A percentile compares a stretch with the other conserved stretches of the same genome.
phyloP scores from a whole-genome alignment of 2,888 invertebrate species.

The Drosophila anceps region DNA sequence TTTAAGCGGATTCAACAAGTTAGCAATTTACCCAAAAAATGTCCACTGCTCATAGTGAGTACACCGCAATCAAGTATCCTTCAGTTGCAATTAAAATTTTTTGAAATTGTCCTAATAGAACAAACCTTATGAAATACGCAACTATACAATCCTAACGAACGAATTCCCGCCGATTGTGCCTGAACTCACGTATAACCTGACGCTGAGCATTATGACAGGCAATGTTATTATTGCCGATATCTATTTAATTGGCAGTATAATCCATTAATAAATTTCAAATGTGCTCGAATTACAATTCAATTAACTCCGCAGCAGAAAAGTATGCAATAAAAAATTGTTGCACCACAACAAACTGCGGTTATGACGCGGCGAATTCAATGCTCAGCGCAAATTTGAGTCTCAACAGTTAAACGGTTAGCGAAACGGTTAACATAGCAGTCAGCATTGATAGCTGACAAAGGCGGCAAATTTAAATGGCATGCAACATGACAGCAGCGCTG shows the following conservation, averaged over 20 bases:
- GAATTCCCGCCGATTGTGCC: constrained; percentile 40
- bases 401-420: neutral
- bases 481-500: neutral
- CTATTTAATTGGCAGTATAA: neutral
- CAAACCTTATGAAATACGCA: constrained; percentile 44
- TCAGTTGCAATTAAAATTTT: neutral
- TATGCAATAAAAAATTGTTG: neutral
- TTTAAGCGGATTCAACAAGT: constrained; percentile 33
- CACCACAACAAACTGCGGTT: too few relatives aligned
- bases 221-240: neutral
- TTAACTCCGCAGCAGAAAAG: neutral
- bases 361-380: neutral
- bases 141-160: constrained; percentile 35
- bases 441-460: neutral
- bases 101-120: neutral
- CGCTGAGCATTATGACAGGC: neutral
- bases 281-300: neutral
- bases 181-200: constrained; percentile 19
- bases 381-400: neutral
- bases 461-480: neutral
- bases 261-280: neutral
- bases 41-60: constrained; percentile 49
- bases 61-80: too few relatives aligned
- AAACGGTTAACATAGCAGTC: neutral
- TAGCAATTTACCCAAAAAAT: constrained; percentile 56